Conservation (phyloP, 1,140 invertebrate genomes). For the Ridgeia piscesae region DNA sequence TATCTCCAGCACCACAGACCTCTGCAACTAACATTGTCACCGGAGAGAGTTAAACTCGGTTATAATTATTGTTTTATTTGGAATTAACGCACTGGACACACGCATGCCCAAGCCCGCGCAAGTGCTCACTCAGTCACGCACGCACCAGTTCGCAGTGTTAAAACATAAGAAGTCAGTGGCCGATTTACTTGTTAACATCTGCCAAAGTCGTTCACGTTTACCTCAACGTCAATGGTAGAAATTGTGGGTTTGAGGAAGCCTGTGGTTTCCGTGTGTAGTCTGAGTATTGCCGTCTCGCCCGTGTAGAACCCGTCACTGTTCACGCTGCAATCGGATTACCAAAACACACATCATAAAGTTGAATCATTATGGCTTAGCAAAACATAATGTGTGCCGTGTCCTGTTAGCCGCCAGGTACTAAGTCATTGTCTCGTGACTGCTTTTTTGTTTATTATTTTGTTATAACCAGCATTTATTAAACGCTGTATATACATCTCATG, state of each 20-base stretch:
- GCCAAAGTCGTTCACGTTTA: not conserved
- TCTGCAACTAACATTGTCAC: not conserved
- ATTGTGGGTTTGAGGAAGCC: not conserved
- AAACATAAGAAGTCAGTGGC: no score
- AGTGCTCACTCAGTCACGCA: no score
- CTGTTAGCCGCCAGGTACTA: no score
- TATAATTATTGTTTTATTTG: not conserved
- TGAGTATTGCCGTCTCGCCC: slow-evolving; percentile 7
- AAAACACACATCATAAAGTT: not conserved
- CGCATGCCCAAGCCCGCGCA: not conserved
- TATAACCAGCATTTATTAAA: no score
- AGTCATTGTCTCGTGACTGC: no score
- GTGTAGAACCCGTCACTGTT: not conserved
- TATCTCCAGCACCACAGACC: not conserved
- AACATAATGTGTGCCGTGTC: no score
- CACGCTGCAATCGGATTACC: not conserved
- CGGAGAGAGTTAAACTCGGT: not conserved
- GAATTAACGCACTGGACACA: not conserved
- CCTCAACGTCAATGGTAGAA: not conserved
- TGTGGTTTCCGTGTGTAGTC: not conserved
- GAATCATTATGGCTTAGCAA: not conserved
- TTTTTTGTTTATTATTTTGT: no score
- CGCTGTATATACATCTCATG: no score
- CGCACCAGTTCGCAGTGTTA: no score
- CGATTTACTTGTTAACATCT: not conserved